These are phyloP conservation scores for Uropsilus gracilis DNA, from an alignment of 2,113 vertebrate genomes.

Conservation along the genomic window DNA sequence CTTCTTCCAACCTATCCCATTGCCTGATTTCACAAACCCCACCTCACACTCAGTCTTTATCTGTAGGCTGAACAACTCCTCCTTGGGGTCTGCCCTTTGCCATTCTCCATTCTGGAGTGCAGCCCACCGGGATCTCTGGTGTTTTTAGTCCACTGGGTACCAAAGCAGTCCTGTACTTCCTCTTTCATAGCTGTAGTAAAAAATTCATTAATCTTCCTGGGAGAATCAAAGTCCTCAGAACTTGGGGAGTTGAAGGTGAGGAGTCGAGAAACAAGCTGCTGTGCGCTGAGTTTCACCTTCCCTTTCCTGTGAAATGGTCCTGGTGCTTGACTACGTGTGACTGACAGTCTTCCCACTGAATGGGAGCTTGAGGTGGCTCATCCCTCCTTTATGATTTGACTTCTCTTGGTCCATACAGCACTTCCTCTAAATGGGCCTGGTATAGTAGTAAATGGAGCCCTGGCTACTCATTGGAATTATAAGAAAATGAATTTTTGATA, in stretches of 20 bases:
- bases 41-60: neutral
- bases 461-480: neutral
- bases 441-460: neutral
- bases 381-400: neutral
- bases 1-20: neutral
- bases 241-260: neutral
- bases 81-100: neutral
- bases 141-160: neutral
- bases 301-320: neutral
- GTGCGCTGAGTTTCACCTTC: neutral
- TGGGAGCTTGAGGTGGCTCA: neutral
- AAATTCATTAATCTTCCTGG: neutral
- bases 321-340: neutral
- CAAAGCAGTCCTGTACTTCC: neutral
- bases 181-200: neutral
- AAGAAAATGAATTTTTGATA: constrained; percentile 4
- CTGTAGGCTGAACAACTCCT: too few species aligned
- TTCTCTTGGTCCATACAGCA: neutral
- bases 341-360: neutral
- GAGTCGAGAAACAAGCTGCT: neutral
- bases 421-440: neutral
- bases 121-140: neutral
- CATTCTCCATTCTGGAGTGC: neutral
- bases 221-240: neutral
- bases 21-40: neutral